These are phyloP conservation scores for Apodemus sylvaticus DNA, from an alignment of 2,113 vertebrate species.

Conservation along the genomic window DNA sequence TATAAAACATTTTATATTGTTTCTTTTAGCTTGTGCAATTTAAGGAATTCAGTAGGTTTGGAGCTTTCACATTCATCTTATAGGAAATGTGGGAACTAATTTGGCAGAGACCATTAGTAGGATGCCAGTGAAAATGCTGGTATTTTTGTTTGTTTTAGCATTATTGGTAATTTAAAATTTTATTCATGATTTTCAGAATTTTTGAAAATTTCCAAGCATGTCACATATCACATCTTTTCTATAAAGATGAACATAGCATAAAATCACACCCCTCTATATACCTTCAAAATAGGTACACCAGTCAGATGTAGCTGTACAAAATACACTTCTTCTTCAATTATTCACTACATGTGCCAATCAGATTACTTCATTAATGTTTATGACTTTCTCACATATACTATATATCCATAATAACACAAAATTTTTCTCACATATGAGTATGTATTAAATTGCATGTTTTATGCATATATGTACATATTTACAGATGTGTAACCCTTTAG, in stretches of 20 bases:
- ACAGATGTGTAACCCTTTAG: background rate
- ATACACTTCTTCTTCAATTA: background rate
- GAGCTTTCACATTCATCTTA: background rate
- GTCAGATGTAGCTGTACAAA: background rate
- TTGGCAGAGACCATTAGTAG: background rate
- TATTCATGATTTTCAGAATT: background rate
- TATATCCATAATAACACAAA: background rate
- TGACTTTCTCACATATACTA: background rate
- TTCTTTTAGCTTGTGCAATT: background rate
- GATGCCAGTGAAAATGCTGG: background rate
- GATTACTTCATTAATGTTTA: background rate
- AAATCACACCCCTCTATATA: background rate
- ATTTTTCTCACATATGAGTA: background rate
- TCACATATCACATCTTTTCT: background rate
- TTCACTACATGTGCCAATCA: background rate
- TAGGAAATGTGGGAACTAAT: background rate
- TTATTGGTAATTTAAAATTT: background rate
- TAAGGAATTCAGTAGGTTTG: background rate
- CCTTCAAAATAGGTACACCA: background rate
- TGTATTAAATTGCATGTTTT: background rate
- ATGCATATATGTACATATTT: background rate
- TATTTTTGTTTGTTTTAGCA: background rate
- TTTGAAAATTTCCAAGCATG: background rate
- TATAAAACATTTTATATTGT: background rate
- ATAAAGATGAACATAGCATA: background rate